A percentile compares a stretch with the other conserved stretches of the same genome.
These are phyloP conservation scores for Semnornis frantzii DNA, from an alignment of 2,113 vertebrate species.

Conservation along the genomic window DNA sequence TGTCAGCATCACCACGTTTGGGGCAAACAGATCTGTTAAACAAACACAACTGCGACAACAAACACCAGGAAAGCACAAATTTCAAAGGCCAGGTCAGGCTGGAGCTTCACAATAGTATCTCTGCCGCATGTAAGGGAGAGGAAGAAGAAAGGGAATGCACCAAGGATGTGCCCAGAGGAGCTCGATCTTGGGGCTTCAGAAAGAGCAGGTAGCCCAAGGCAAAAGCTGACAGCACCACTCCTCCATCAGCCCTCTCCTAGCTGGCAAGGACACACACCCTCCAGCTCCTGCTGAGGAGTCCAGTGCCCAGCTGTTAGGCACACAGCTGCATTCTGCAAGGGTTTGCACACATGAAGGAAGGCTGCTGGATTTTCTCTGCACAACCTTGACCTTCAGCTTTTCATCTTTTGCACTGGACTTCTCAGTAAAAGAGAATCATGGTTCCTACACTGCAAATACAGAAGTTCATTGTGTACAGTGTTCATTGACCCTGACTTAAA, in stretches of 20 bases:
- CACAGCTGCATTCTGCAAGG: too few relatives aligned
- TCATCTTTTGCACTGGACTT: neutral
- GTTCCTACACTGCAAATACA: neutral
- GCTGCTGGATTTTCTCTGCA: neutral
- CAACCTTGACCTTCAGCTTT: neutral
- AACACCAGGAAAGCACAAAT: neutral
- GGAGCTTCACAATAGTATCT: neutral
- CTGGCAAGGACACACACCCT: neutral
- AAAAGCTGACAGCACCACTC: neutral
- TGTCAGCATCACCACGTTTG: conserved; percentile 7
- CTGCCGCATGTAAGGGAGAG: neutral
- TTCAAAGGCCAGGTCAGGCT: neutral
- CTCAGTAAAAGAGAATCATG: neutral
- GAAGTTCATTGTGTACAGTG: neutral
- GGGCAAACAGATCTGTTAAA: conserved; percentile 7
- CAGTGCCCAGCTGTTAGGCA: neutral
- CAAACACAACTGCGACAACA: neutral
- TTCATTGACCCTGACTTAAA: neutral
- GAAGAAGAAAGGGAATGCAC: neutral
- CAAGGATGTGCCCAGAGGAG: neutral
- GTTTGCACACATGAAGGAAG: neutral
- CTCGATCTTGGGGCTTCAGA: neutral
- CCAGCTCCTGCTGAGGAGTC: neutral
- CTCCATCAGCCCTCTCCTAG: neutral
- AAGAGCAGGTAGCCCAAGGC: neutral